phyloP scores from a whole-genome alignment of 2,888 invertebrate species.

The Sericinus montela region DNA sequence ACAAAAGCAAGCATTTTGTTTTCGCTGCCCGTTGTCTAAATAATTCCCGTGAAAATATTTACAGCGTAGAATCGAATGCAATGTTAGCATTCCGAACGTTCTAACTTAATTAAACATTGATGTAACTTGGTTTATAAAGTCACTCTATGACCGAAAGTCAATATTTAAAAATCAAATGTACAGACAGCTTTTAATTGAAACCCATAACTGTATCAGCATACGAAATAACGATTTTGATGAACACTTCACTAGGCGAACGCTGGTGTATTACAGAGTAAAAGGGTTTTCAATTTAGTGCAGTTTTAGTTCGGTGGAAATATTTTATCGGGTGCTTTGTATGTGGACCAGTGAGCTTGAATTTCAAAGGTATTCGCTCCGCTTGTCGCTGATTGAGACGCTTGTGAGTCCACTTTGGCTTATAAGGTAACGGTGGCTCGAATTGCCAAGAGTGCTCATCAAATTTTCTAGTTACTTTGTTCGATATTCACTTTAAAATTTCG shows the following conservation, averaged over 20 bases:
- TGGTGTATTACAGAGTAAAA: slow-evolving; percentile 33
- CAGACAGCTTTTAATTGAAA: slow-evolving; percentile 27
- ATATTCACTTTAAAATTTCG: slow-evolving; percentile 40
- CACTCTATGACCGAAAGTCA: slow-evolving; percentile 3
- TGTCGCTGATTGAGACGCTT: slow-evolving; percentile 23
- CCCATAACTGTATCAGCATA: slow-evolving; percentile 27
- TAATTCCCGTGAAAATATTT: slow-evolving; percentile 3
- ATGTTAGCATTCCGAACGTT: slow-evolving; percentile 10
- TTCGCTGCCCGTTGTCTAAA: neutral
- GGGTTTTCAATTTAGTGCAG: slow-evolving; percentile 30
- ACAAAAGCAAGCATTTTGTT: no score
- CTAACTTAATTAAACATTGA: slow-evolving; percentile 14
- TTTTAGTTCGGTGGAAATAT: slow-evolving; percentile 39
- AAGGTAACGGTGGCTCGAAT: slow-evolving; percentile 24
- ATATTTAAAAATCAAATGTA: slow-evolving; percentile 24
- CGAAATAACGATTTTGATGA: slow-evolving; percentile 41
- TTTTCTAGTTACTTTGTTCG: slow-evolving; percentile 47
- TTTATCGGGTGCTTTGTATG: slow-evolving; percentile 33
- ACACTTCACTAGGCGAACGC: slow-evolving; percentile 37
- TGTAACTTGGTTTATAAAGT: slow-evolving; percentile 7
- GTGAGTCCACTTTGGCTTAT: slow-evolving; percentile 25
- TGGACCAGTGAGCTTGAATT: slow-evolving; percentile 19
- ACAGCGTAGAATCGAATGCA: neutral
- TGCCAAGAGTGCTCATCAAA: slow-evolving; percentile 43
- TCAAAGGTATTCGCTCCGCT: slow-evolving; percentile 9